phyloP scores from a whole-genome alignment of 2,797 vertebrate genomes.

The Danionella dracula region DNA sequence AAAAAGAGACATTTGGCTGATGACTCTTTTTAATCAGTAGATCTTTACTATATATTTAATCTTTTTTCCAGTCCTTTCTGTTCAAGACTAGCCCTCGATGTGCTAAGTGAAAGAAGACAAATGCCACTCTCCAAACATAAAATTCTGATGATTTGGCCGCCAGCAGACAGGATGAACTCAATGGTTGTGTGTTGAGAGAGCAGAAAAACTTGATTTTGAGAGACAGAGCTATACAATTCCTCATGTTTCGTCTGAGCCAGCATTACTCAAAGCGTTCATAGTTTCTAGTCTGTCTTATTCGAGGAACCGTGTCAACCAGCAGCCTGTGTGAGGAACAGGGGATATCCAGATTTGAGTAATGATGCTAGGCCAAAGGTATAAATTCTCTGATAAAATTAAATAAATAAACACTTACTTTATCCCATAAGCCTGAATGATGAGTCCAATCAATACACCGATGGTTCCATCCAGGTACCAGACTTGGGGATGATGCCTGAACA shows the following conservation, averaged over 20 bases:
- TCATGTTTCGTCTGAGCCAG: neutral
- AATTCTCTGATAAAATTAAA: too few relatives aligned
- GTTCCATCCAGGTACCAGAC: constrained; percentile 95
- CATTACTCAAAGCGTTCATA: constrained; percentile 95
- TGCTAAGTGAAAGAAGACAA: neutral
- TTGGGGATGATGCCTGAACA: constrained; percentile 82
- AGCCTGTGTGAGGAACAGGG: constrained; percentile 67
- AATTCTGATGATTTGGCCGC: constrained; percentile 18
- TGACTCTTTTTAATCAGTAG: neutral
- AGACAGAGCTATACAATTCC: constrained; percentile 15
- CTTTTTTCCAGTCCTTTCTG: too few relatives aligned
- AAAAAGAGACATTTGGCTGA: too few relatives aligned
- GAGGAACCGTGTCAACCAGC: constrained; percentile 88
- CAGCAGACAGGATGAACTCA: constrained; percentile 14
- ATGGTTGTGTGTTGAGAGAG: constrained; percentile 4
- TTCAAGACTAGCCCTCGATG: too few relatives aligned
- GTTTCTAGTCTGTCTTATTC: constrained; percentile 86
- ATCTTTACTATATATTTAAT: too few relatives aligned
- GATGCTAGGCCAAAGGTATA: too few relatives aligned
- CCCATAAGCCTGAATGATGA: constrained; percentile 92
- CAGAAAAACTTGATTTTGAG: neutral
- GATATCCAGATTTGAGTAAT: neutral
- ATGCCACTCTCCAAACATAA: neutral
- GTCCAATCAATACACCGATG: constrained; percentile 87
- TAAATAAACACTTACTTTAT: constrained; percentile 77